These are phyloP conservation scores for Gobius niger DNA, from an alignment of 2,113 vertebrate species.

Conservation along the genomic window DNA sequence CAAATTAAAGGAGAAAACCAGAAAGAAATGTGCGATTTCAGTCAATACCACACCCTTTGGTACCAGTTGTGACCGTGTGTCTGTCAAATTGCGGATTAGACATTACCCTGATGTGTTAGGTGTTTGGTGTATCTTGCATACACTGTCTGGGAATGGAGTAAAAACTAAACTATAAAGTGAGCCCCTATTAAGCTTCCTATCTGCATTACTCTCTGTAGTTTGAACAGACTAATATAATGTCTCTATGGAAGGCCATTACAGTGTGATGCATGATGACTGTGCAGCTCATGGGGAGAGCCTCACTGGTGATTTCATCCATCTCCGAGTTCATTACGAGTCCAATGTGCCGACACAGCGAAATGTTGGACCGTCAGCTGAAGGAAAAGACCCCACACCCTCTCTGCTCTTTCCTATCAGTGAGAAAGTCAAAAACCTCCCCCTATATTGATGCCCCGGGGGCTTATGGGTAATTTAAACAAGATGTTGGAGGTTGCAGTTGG, in stretches of 20 bases:
- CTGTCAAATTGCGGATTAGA: too few species aligned
- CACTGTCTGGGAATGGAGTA: not conserved
- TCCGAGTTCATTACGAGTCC: slow-evolving; percentile 52
- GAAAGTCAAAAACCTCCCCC: slow-evolving; percentile 45
- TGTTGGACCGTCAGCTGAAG: slow-evolving; percentile 58
- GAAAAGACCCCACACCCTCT: slow-evolving; percentile 50
- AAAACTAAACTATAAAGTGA: slow-evolving; percentile 8
- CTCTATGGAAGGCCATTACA: slow-evolving; percentile 35
- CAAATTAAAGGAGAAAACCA: too few species aligned
- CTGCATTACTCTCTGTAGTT: slow-evolving; percentile 32
- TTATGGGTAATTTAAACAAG: slow-evolving; percentile 69
- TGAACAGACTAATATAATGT: slow-evolving; percentile 27
- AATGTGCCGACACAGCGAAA: slow-evolving; percentile 51
- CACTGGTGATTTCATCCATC: slow-evolving; percentile 51
- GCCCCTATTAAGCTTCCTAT: slow-evolving; percentile 15
- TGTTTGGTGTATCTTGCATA: too few species aligned
- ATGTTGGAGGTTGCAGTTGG: slow-evolving; percentile 61
- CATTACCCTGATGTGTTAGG: too few species aligned
- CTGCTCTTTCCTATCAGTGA: slow-evolving; percentile 45
- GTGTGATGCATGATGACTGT: slow-evolving; percentile 42
- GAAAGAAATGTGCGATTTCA: too few species aligned
- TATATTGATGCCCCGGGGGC: slow-evolving; percentile 48
- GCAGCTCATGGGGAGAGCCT: slow-evolving; percentile 34
- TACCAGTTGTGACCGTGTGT: too few species aligned
- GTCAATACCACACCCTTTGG: too few species aligned